Conservation (phyloP, 2,888 invertebrate genomes). For the Chaitophorus viminalis region DNA sequence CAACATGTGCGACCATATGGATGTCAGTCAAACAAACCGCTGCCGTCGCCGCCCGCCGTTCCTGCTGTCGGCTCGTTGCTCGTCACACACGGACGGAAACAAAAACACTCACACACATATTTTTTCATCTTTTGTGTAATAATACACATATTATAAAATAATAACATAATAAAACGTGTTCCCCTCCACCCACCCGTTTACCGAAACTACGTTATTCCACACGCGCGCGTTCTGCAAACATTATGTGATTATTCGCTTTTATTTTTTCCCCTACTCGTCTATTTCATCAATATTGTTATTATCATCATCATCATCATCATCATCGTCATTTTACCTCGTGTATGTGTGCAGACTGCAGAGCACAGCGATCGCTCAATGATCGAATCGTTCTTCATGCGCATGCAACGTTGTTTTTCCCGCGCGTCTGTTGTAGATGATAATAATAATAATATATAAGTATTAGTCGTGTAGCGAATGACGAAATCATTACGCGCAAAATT, state of each 20-base stretch:
- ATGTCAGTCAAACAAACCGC: conserved; percentile 51
- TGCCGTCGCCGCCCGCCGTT: neutral
- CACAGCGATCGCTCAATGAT: neutral
- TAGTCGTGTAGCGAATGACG: neutral
- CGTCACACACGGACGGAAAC: conserved; percentile 1
- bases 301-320: neutral
- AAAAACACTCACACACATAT: neutral
- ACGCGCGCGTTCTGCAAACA: neutral
- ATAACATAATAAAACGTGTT: neutral
- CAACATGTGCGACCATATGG: conserved; percentile 62
- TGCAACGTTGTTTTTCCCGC: neutral
- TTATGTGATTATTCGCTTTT: neutral
- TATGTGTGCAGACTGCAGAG: too few species aligned
- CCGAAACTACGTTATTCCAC: neutral
- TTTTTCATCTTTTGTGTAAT: neutral
- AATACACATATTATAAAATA: too few species aligned
- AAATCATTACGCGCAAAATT: neutral
- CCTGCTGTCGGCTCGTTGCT: too few species aligned
- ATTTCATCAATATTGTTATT: neutral
- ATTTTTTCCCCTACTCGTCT: neutral
- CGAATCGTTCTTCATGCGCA: neutral
- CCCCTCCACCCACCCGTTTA: neutral
- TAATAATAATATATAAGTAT: too few species aligned
- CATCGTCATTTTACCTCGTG: neutral
- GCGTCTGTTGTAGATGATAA: too few species aligned